Conservation (phyloP, 2,888 invertebrate species). For the Plebejus melissa region DNA sequence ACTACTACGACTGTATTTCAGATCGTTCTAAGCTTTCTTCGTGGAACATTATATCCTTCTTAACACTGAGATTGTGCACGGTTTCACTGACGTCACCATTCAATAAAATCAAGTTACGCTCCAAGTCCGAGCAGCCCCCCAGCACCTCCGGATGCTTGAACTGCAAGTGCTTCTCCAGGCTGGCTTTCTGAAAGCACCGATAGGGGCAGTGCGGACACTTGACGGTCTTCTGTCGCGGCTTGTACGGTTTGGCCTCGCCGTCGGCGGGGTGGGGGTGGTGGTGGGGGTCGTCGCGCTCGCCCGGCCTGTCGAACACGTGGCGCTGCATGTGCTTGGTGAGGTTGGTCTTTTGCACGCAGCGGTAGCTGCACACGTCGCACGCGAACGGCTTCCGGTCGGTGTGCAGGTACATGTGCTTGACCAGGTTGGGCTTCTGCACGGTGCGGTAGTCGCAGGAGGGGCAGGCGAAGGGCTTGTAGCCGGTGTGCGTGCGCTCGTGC, state of each 20-base stretch:
- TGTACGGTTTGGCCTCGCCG: conserved; percentile 60
- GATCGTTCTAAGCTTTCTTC: conserved; percentile 36
- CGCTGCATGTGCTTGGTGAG: conserved; percentile 71
- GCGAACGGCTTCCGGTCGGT: conserved; percentile 73
- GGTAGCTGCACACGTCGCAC: conserved; percentile 69
- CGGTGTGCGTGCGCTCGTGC: conserved; percentile 73
- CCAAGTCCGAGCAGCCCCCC: conserved; percentile 51
- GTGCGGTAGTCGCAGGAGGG: conserved; percentile 72
- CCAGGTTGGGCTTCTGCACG: conserved; percentile 73
- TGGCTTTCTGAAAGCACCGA: conserved; percentile 67
- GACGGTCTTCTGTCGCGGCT: conserved; percentile 65
- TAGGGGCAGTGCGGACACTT: conserved; percentile 66
- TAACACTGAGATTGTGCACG: conserved; percentile 38
- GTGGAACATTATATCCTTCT: conserved; percentile 33
- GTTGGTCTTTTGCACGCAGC: conserved; percentile 73
- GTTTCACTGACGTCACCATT: conserved; percentile 35
- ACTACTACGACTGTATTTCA: conserved; percentile 43
- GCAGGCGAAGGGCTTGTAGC: conserved; percentile 72
- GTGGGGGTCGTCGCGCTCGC: conserved; percentile 49
- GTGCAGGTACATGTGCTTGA: conserved; percentile 74
- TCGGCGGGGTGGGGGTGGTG: conserved; percentile 50
- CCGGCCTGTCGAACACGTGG: conserved; percentile 63
- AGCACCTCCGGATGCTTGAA: conserved; percentile 56
- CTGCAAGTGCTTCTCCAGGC: conserved; percentile 69
- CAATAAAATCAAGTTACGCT: conserved; percentile 43